phyloP scores from a whole-genome alignment of 2,888 invertebrate genomes.

The Cylloceria caligata region DNA sequence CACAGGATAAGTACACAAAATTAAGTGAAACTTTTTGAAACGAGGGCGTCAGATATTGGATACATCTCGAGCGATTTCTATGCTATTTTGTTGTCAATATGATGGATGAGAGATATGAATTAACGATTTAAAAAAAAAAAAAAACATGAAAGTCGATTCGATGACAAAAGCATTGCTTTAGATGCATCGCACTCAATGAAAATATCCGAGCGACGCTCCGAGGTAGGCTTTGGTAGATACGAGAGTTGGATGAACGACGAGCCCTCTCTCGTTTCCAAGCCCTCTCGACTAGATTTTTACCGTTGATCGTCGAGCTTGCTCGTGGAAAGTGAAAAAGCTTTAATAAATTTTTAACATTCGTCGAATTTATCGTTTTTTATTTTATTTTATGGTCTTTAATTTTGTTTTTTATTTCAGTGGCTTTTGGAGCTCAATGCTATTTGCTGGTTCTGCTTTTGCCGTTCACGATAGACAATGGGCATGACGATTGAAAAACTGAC shows the following conservation, averaged over 20 bases:
- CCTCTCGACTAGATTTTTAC: constrained; percentile 6
- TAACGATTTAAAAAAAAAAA: not conserved
- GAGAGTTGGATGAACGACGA: constrained; percentile 11
- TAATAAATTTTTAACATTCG: constrained; percentile 9
- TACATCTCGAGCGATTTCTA: constrained; percentile 28
- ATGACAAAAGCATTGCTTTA: constrained; percentile 7
- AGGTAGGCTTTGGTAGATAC: not conserved
- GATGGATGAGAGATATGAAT: constrained; percentile 4
- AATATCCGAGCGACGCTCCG: constrained; percentile 27
- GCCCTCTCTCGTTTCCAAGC: not conserved
- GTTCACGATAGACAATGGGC: constrained; percentile 57
- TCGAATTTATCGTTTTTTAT: no score
- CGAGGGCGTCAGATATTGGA: constrained; percentile 6
- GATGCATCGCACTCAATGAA: constrained; percentile 24
- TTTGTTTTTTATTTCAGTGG: not conserved
- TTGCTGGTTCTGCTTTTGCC: constrained; percentile 29
- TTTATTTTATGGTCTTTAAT: not conserved
- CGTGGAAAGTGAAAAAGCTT: constrained; percentile 29
- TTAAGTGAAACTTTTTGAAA: constrained; percentile 57
- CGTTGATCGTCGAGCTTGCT: constrained; percentile 9
- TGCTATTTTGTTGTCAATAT: not conserved
- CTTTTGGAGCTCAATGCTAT: constrained; percentile 20
- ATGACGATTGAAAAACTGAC: constrained; percentile 56
- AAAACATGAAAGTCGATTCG: constrained; percentile 5
- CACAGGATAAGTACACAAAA: constrained; percentile 61